Evolutionary conservation across 2,888 invertebrate genomes (phyloP), one percentile per base, ranked within the genome.

Genomic region (Harpalus rufipes): DNA sequence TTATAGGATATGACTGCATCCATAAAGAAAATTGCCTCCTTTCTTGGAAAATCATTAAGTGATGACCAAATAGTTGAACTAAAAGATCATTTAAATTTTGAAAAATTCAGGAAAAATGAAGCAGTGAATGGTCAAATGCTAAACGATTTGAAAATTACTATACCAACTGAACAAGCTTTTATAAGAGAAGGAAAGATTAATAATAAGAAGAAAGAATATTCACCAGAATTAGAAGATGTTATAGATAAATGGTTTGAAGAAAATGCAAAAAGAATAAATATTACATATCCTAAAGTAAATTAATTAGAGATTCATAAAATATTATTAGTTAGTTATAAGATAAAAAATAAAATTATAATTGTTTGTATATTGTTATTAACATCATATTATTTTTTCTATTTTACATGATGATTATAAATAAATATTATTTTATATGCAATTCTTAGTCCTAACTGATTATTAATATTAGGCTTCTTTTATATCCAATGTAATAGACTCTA

Each of bases 21-120:
- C 0, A 92, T 96, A 1, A 90, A 90, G 21, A 93, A 93, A 86
- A 92, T 96, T 0, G 92, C 93, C 0, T 88, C 91, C 0, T 96
- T 96, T 89, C 91, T 96, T 51, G 92, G 91, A 61, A 94, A 94
- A 89, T 88, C 90, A 0, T 92, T 94, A 85, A 92, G 91, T 0
- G 91, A 92, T 0, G 92, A 93, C 18, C 93, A 96, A 89, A 89
- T 96, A 0, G 89, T 91, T 0, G 90, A 91, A 18, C 91, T 98
- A 2, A 93, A 93, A 8, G 91, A 95, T 7, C 96, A 97, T 89
- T 93, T 98, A 85, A 93, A 94, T 88, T 96, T 98, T 86, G 93
- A 95, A 8, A 96, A 94, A 89, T 98, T 98, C 91, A 95, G 95
- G 87, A 93, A 94, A 12, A 98, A 98, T 91, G 93, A 94, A 74